Base-by-base conservation (phyloP, 2,797 vertebrate species). In the Brotula barbata region DNA sequence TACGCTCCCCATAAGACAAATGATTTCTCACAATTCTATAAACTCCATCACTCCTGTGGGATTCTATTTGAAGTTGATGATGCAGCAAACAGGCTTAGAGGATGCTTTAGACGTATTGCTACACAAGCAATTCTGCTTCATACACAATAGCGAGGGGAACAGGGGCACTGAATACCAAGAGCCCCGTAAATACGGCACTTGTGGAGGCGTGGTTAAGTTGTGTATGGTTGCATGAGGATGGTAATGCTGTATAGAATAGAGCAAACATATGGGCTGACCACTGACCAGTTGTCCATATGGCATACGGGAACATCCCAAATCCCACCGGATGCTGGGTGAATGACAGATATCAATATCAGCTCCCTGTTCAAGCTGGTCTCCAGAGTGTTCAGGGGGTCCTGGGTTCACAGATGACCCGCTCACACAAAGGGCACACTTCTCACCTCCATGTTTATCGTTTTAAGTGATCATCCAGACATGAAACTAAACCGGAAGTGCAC, bases 341-440 rank as follows among this genome's bases (percentile, higher is more conserved):
- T 11, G 69, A 46, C 7, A 16, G 37, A 37, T 7, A 61, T 85
- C 82, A 76, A 76, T 82, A 71, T 58, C 51, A 22, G 47, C 49
- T 33, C 28, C 46, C 41, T 10, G 0, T 17, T 1, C 73, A 68
- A 72, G 68, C 72, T 76, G 77, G 19, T 65, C 1, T 2, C 19
- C 28, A 28, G 14, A 4, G n/a, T 22, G 19, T 37, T 36, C 7
- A 12, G 31, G n/a, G 41, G 51, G 58, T 34, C 39, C 34, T 1
- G 16, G 3, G 16, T n/a, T 62, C 54, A 41, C 58, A 51, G 58
- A 60, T 33, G 65, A 23, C 19, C 34, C 1, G 3, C 40, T 63
- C 37, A 46, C 58, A 81, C 73, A 84, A 81, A 70, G 61, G 54
- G 65, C 70, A 54, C 52, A 57, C 64, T 25, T 43, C 61, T 82